A percentile compares a stretch with the other conserved stretches of the same genome.
Conservation (phyloP, 2,797 vertebrate genomes). For the Australoheros facetus region DNA sequence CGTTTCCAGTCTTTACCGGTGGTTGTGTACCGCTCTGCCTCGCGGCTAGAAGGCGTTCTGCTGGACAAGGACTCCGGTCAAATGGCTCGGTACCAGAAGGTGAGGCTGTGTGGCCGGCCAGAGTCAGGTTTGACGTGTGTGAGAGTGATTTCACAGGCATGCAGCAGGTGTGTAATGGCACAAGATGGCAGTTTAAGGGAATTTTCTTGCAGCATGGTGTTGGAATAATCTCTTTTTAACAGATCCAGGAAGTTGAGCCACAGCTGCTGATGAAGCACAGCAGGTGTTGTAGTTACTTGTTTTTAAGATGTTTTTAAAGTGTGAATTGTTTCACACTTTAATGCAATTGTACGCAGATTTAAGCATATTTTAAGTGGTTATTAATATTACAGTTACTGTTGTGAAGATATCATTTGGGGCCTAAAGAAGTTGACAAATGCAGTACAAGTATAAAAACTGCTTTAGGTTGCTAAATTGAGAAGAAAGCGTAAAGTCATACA, state of each 20-base stretch:
- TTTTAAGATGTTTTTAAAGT: not conserved
- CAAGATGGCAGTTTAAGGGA: not conserved
- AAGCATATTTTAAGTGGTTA: not conserved
- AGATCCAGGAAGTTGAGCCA: not conserved
- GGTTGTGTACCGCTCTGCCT: constrained; percentile 72
- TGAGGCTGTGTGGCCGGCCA: constrained; percentile 68
- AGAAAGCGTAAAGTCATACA: not conserved
- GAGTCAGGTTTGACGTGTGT: constrained; percentile 59
- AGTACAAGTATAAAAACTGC: not conserved
- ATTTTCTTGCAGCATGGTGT: constrained; percentile 58
- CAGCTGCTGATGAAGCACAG: not conserved
- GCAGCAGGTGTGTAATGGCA: constrained; percentile 33
- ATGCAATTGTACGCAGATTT: not conserved
- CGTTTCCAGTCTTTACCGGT: constrained; percentile 67
- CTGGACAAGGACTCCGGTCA: constrained; percentile 59
- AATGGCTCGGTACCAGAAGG: constrained; percentile 78
- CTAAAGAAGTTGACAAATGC: not conserved
- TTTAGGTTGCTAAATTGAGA: not conserved
- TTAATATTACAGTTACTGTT: not conserved
- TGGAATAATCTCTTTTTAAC: constrained; percentile 14
- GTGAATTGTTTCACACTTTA: not conserved
- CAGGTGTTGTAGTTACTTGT: not conserved
- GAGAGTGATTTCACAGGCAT: constrained; percentile 71
- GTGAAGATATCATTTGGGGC: not conserved
- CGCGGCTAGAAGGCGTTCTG: constrained; percentile 62